phyloP scores from a whole-genome alignment of 2,113 vertebrate species.

The Colistium nudipinnis region DNA sequence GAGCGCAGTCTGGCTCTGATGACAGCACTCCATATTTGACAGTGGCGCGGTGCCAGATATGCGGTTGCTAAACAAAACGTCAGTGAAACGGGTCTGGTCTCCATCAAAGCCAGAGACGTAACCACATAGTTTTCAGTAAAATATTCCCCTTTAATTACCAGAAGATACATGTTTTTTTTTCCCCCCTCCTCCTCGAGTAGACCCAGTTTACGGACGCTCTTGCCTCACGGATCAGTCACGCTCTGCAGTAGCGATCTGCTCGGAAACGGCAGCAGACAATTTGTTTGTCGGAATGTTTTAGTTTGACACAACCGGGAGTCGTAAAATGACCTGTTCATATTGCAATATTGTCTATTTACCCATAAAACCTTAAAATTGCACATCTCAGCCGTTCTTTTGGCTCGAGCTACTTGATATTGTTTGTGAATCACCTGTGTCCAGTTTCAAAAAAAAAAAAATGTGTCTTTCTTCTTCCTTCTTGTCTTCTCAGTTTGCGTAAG shows the following conservation, averaged over 20 bases:
- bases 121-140: conserved; percentile 55
- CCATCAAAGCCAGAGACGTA: conserved; percentile 64
- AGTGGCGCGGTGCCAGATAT: conserved; percentile 67
- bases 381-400: not conserved
- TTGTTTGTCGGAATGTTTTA: conserved; percentile 4
- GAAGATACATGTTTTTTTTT: conserved; percentile 48
- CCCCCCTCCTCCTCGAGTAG: conserved; percentile 41
- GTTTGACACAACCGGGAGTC: not conserved
- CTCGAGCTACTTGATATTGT: not conserved
- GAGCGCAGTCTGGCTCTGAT: conserved; percentile 52
- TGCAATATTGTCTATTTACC: not conserved
- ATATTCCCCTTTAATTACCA: conserved; percentile 63
- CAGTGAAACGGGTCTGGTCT: conserved; percentile 68
- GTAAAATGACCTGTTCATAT: conserved; percentile 7
- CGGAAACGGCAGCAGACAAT: conserved; percentile 22
- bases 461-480: not conserved
- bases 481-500: conserved; percentile 87
- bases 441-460: too few relatives aligned
- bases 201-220: conserved; percentile 49
- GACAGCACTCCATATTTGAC: conserved; percentile 70
- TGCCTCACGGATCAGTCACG: conserved; percentile 23
- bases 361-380: not conserved
- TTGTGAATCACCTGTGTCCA: conserved; percentile 5
- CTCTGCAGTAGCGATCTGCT: conserved; percentile 28
- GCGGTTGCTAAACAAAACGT: conserved; percentile 76